Base-by-base conservation (phyloP, 1,140 invertebrate genomes). In the Formica exsecta region DNA sequence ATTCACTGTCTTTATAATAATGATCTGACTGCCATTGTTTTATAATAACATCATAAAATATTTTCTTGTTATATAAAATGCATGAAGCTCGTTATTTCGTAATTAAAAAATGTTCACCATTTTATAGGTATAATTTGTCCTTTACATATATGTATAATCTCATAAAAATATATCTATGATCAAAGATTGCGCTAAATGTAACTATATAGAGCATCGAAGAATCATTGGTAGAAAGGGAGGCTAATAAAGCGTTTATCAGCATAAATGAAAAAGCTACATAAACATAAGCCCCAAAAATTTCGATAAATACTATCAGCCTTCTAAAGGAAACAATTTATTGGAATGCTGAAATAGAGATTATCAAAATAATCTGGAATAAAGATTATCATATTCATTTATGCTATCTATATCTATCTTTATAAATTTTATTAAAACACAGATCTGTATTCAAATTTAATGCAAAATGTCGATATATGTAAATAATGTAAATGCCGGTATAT, bases 71-170 rank as follows among this genome's bases (percentile, higher is more conserved):
- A 41, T 59, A 29, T 59, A 48, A 62, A 75, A 68, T 41, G 16
- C 5, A 19, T 13, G 16, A 38, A 75, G 6, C 29, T 75, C 13
- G 25, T 76, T 13, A 74, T 36, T 64, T 79, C 51, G n/a, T 11
- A 44, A 44, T 84, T 83, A 44, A 62, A 64, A 54, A 51, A 22
- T 57, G 36, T 65, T 77, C 81, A 85, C 81, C 62, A 85, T 77
- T 85, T 85, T 77, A 85, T 2, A 84, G 7, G 11, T 54, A 84
- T 7, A 64, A 64, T 75, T 75, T 64, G 19, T 54, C 29, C 54
- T 65, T 41, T n/a, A 74, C 3, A 44, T 54, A 7, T 16, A 79
- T 54, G 13, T 54, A 44, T 22, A 54, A 29, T 19, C 7, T 16
- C 13, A 59, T 66, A 57, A 75, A n/a, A 64, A 59, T 71, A 71